These are phyloP conservation scores for Nasonovia ribisnigri DNA, from an alignment of 2,888 invertebrate species.

Conservation along the genomic window DNA sequence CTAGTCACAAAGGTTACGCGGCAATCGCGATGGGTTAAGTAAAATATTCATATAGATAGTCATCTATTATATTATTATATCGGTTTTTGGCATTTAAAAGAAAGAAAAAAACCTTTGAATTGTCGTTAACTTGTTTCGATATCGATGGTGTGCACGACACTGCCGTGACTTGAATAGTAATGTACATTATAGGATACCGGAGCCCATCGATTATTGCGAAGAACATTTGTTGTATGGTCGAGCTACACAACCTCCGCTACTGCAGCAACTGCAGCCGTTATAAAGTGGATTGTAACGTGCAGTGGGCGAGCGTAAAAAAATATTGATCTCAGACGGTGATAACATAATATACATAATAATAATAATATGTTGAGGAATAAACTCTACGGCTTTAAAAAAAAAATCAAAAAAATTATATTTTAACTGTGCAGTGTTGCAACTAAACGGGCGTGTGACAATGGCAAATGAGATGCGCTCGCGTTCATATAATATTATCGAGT, in stretches of 20 bases:
- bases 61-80: not conserved
- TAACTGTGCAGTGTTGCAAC: not conserved
- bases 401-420: not conserved
- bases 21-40: conserved; percentile 16
- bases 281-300: conserved; percentile 31
- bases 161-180: conserved; percentile 58
- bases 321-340: conserved; percentile 57
- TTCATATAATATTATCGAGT: not conserved
- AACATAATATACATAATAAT: conserved; percentile 18
- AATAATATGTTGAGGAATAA: not conserved
- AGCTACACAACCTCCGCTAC: conserved; percentile 35
- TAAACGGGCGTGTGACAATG: not conserved
- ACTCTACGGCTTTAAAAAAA: not conserved
- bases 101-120: conserved; percentile 35
- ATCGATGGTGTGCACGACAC: conserved; percentile 18
- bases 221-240: conserved; percentile 12
- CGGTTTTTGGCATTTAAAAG: conserved; percentile 17
- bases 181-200: not conserved
- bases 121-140: conserved; percentile 30
- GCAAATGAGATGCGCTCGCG: not conserved
- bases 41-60: conserved; percentile 13
- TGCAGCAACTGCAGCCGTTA: conserved; percentile 37
- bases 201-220: conserved; percentile 43
- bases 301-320: conserved; percentile 36
- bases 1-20: not conserved